Evolutionary conservation across 2,888 invertebrate species (phyloP), one percentile per base, ranked within the genome.

Genomic region (Chymomyza caudatula): DNA sequence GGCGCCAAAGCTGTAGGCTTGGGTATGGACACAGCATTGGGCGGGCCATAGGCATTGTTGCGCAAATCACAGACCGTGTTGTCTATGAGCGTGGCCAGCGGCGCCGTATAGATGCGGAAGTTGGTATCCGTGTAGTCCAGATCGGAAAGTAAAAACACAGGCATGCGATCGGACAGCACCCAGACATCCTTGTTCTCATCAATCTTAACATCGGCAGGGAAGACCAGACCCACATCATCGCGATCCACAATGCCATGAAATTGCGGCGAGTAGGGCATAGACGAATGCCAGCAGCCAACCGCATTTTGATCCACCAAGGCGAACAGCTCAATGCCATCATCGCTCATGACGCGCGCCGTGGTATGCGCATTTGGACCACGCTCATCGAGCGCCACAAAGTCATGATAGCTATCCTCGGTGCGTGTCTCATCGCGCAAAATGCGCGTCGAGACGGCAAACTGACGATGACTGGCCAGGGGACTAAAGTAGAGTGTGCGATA

Each of bases 91-190:
- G 91, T 91, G 23, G 92, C 92, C n/a, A 95, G 90, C 0, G 95
- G 93, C 0, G 94, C 94, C 2, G 93, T 93, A 78, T 93, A 94
- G 71, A 96, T 93, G 80, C 95, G 93, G 90, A 96, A 96, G 87
- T 96, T 96, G 8, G 94, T 92, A 74, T 96, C 95, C 52, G 92
- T 93, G 84, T 93, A 95, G 87, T 96, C 94, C 42, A 96, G 89
- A 49, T 92, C 92, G 4, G 93, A 90, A 76, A 93, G 92, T 37
- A 96, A 90, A 82, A 96, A 96, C 11, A 94, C 93, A 0, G 96
- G 94, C 96, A 96, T 96, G 47, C 94, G 92, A 88, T 96, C 96
- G 0, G 95, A 95, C 2, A 96, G 92, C 0, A 96, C 94, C 96
- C 96, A 96, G 2, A 95, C 92, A 72, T 95, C 94, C 69, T 92